Percentiles rank a stretch among this genome's conserved stretches.
These are phyloP conservation scores for Siderastrea radians DNA, from an alignment of 92 coral and sea anemone genomes.

Conservation along the genomic window DNA sequence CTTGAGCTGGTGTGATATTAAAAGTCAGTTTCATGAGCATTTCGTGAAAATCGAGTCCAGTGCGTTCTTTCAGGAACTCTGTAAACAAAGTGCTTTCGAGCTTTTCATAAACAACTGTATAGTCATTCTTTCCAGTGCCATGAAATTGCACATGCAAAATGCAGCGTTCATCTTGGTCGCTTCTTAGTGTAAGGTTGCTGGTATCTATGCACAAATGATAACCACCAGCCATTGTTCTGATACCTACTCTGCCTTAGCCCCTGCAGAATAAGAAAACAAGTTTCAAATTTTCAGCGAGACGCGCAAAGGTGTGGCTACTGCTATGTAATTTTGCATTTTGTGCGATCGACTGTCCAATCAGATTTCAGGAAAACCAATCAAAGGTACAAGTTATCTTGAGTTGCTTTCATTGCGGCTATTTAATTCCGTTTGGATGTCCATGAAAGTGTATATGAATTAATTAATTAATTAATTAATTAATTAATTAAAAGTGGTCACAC, in stretches of 20 bases:
- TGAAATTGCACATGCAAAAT: conserved; percentile 13
- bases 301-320: no score
- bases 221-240: neutral
- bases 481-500: no score
- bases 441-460: no score
- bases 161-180: conserved; percentile 6
- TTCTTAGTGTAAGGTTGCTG: neutral
- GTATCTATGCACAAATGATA: conserved; percentile 3
- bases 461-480: no score
- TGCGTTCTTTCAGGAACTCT: conserved; percentile 4
- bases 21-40: conserved; percentile 22
- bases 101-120: neutral
- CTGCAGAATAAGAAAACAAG: neutral
- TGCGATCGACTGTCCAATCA: no score
- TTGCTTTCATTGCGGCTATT: no score
- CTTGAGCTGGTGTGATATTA: neutral
- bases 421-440: no score
- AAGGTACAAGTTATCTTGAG: no score
- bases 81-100: conserved; percentile 19
- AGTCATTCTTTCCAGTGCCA: conserved; percentile 1
- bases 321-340: no score
- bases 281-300: neutral
- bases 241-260: neutral
- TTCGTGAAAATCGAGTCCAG: neutral
- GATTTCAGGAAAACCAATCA: no score